Evolutionary conservation across 2,888 invertebrate genomes (phyloP), one percentile per base, ranked within the genome.

Genomic region (Agelastica alni): DNA sequence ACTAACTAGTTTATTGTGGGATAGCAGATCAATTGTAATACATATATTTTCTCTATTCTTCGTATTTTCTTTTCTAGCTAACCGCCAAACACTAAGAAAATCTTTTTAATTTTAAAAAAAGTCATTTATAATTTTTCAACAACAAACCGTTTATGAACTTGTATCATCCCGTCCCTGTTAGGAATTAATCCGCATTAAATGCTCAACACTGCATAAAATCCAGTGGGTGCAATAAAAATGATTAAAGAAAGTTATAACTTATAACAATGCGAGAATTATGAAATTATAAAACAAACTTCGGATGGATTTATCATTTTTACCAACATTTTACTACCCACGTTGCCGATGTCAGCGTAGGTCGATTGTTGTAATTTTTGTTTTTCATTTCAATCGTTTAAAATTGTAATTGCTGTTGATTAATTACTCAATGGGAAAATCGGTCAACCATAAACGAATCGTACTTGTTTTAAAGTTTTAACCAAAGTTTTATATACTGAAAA

Each of bases 231-330:
- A 51, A 49, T 56, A 62, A 68, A 65, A 67, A 64, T 49, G 60
- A 55, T 53, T 58, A 66, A 69, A 70, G 70, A 71, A 70, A 71
- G 69, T 68, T 67, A 61, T 66, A 70, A 70, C 68, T 68, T 67
- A 61, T 66, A 70, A 70, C 68, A 69, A 70, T 68, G 62, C 67
- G 64, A 69, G 68, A 68, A 69, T 68, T 68, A 67, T 67, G 66
- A 68, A 71, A 68, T 70, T 69, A 70, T 67, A 68, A 69, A 71
- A 69, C 65, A 67, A 67, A 68, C 66, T 63, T 60, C 67, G 65
- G n/a, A 65, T 61, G 61, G 66, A 64, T 67, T 62, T 61, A 62
- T 63, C 49, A 63, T 66, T 64, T 67, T 64, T 66, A 59, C 56
- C 57, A 54, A 53, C 57, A 57, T 60, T 42, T 47, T 52, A 49